Evolutionary conservation across 2,113 vertebrate species (phyloP).

Genomic region (Copsychus sechellarum): DNA sequence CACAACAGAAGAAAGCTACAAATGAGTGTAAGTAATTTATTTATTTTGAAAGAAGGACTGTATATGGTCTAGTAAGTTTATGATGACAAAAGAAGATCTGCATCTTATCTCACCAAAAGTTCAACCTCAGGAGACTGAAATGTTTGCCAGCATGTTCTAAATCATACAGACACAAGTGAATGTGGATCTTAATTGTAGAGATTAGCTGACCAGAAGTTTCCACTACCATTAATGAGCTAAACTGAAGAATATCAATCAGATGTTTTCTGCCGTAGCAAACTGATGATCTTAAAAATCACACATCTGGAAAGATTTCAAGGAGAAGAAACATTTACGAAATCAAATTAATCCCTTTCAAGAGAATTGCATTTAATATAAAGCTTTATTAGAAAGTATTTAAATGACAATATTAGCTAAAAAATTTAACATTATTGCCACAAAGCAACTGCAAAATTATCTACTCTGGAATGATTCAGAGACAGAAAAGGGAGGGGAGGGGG

Average conservation of each 20-base stretch:
- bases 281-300: background rate
- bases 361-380: background rate
- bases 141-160: constrained; percentile 38
- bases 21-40: constrained; percentile 16
- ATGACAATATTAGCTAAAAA: background rate
- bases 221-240: constrained; percentile 5
- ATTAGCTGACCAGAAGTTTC: constrained; percentile 27
- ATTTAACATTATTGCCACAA: background rate
- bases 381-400: background rate
- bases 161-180: constrained; percentile 33
- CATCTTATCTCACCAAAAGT: constrained; percentile 47
- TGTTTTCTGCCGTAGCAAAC: background rate
- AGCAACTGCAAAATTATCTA: background rate
- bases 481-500: background rate
- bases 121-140: constrained; percentile 38
- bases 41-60: constrained; percentile 34
- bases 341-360: background rate
- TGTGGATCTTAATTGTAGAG: background rate
- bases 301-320: background rate
- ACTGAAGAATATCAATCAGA: background rate
- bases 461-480: fast-evolving
- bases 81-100: constrained; percentile 57
- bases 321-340: background rate
- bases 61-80: constrained; percentile 27
- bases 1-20: background rate